Percentiles rank a stretch among this genome's conserved stretches.
Evolutionary conservation across 1,140 invertebrate genomes (phyloP).

Genomic region (Wiebesia pumilae): DNA sequence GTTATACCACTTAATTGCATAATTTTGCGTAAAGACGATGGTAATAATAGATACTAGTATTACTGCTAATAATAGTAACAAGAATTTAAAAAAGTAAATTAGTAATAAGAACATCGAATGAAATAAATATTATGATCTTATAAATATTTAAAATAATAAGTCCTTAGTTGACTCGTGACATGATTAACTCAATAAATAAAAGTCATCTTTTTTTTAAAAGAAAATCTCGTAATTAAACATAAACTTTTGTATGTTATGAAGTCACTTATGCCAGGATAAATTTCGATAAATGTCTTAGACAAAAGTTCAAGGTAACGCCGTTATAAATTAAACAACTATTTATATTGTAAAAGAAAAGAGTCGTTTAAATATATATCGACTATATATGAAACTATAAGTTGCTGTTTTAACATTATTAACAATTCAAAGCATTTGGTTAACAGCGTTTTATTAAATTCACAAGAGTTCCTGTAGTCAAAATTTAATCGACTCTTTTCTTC

Average conservation of each 20-base stretch:
- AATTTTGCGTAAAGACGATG: neutral
- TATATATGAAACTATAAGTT: neutral
- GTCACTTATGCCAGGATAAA: no score
- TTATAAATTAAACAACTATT: conserved; percentile 7
- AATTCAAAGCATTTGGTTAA: neutral
- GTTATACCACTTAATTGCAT: neutral
- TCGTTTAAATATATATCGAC: neutral
- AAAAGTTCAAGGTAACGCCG: neutral
- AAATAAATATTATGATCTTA: neutral
- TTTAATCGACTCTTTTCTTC: conserved; percentile 32
- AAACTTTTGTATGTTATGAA: no score
- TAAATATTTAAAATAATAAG: neutral
- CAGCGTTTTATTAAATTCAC: conserved; percentile 19
- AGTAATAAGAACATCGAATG: neutral
- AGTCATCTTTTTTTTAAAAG: no score
- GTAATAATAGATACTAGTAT: neutral
- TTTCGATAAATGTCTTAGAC: no score
- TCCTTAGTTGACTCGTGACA: neutral
- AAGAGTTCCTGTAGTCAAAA: neutral
- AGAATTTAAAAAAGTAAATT: neutral
- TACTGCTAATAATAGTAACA: neutral
- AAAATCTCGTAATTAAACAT: no score
- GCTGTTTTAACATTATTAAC: neutral
- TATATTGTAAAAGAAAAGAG: conserved; percentile 34
- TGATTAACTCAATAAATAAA: neutral